phyloP scores from a whole-genome alignment of 1,140 invertebrate species.

The Drosophila orosa region DNA sequence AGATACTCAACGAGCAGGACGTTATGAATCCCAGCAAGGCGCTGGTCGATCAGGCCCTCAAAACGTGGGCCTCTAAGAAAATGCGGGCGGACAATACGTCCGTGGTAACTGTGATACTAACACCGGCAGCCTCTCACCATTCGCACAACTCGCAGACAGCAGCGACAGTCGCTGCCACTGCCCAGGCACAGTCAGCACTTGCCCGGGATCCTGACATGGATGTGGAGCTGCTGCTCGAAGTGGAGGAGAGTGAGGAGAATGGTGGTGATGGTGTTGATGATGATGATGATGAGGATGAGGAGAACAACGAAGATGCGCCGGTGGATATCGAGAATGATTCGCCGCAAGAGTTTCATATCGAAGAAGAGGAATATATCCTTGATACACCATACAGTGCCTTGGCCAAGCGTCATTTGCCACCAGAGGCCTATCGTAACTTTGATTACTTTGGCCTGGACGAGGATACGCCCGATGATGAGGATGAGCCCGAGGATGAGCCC shows the following conservation, averaged over 20 bases:
- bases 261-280: too few relatives aligned
- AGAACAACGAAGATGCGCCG: conserved; percentile 28
- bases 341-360: conserved; percentile 44
- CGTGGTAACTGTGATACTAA: conserved; percentile 96
- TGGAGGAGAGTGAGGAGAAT: conserved; percentile 28
- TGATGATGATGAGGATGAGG: too few relatives aligned
- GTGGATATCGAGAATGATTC: conserved; percentile 37
- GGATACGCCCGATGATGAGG: conserved; percentile 40
- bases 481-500: conserved; percentile 7
- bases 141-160: not conserved
- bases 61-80: conserved; percentile 90
- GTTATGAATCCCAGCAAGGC: conserved; percentile 93
- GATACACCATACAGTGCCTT: conserved; percentile 75
- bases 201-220: conserved; percentile 29
- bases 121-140: conserved; percentile 89
- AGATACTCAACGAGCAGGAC: conserved; percentile 83
- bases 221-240: conserved; percentile 37
- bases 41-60: conserved; percentile 94
- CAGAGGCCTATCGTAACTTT: conserved; percentile 74
- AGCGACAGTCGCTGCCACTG: not conserved
- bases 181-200: conserved; percentile 2
- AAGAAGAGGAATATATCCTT: conserved; percentile 61
- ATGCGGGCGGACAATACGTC: conserved; percentile 98
- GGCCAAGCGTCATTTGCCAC: conserved; percentile 73
- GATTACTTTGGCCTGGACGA: conserved; percentile 70